These are phyloP conservation scores for Allacma fusca DNA, from an alignment of 2,888 invertebrate species.

Conservation along the genomic window DNA sequence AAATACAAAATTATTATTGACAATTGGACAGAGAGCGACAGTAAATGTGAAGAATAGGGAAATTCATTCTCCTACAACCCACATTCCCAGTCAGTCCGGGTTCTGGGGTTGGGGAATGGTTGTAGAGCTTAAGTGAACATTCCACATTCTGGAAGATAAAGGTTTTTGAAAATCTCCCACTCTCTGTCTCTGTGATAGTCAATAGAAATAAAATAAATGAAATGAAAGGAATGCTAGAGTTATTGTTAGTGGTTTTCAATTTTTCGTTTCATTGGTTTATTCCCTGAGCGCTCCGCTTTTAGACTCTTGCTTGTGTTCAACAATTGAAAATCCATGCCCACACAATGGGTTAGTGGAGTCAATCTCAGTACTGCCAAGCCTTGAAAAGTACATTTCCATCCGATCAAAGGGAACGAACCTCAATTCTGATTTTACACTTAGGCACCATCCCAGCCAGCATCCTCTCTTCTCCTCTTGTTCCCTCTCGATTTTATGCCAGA, in stretches of 20 bases:
- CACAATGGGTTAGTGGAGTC: not conserved
- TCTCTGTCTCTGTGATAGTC: not conserved
- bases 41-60: too few species aligned
- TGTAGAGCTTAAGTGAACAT: too few species aligned
- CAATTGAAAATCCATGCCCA: not conserved
- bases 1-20: too few species aligned
- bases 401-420: not conserved
- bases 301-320: not conserved
- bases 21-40: too few species aligned
- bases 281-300: not conserved
- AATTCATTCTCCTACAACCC: too few species aligned
- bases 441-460: not conserved
- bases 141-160: too few species aligned
- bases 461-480: not conserved
- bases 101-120: too few species aligned
- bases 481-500: too few species aligned
- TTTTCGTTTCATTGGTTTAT: constrained; percentile 6
- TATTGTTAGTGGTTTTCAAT: constrained; percentile 16
- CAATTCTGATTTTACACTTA: not conserved
- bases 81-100: too few species aligned
- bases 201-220: not conserved
- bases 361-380: not conserved
- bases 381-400: not conserved
- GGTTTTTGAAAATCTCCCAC: too few species aligned
- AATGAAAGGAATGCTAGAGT: not conserved